These are phyloP conservation scores for Steinernema feltiae DNA, from an alignment of 1,140 invertebrate species.

Conservation along the genomic window DNA sequence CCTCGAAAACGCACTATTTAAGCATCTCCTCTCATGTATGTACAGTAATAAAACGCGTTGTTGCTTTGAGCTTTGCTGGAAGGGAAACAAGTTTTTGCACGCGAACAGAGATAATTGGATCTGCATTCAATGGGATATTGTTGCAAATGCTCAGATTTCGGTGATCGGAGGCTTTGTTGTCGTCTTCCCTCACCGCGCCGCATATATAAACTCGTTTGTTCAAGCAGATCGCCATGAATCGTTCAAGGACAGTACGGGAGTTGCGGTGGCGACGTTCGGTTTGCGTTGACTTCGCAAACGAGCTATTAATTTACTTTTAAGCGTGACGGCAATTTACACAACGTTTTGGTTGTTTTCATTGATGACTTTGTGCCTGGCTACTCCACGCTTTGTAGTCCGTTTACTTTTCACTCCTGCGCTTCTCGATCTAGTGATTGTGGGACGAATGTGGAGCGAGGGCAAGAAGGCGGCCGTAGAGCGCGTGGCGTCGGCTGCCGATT, in stretches of 20 bases:
- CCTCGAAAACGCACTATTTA: not conserved
- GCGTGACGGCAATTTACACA: not conserved
- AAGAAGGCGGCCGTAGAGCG: not conserved
- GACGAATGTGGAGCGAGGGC: slow-evolving; percentile 1
- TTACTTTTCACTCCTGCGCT: not conserved
- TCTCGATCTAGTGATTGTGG: not conserved
- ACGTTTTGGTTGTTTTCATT: not conserved
- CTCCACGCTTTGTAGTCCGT: not conserved
- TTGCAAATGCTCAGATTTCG: not conserved
- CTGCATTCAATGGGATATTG: no score
- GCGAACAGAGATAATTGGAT: not conserved
- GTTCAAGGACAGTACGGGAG: not conserved
- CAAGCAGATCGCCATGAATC: not conserved
- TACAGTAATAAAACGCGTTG: slow-evolving; percentile 3
- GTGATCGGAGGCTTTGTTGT: not conserved
- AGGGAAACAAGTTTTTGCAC: not conserved
- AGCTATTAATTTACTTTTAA: not conserved
- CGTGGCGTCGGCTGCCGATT: not conserved
- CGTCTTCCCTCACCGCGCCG: not conserved
- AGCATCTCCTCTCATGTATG: not conserved
- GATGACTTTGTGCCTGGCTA: no score
- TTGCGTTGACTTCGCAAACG: not conserved
- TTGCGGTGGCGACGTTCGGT: not conserved
- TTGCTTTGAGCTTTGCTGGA: not conserved
- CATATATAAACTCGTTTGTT: not conserved